phyloP scores from a whole-genome alignment of 2,797 vertebrate genomes.

The Microchirus variegatus region DNA sequence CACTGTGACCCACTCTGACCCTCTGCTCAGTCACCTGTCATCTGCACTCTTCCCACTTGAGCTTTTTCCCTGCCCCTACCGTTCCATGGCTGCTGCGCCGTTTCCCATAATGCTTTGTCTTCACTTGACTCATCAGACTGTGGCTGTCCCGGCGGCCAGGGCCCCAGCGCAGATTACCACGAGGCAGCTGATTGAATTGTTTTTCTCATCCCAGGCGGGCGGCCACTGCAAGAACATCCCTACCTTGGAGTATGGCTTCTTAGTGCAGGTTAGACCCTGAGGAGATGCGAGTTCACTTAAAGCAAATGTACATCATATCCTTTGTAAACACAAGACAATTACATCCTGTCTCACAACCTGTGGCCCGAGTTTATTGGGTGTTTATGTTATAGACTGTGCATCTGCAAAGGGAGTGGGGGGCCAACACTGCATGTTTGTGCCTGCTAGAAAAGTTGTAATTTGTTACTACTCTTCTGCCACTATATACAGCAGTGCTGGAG shows the following conservation, averaged over 20 bases:
- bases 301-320: neutral
- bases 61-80: slow-evolving; percentile 58
- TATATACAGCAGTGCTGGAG: slow-evolving; percentile 12
- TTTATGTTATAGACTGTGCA: neutral
- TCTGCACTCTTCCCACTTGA: slow-evolving; percentile 63
- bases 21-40: slow-evolving; percentile 48
- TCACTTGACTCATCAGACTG: slow-evolving; percentile 88
- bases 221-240: slow-evolving; percentile 99
- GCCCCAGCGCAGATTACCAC: slow-evolving; percentile 89
- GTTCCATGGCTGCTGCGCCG: slow-evolving; percentile 66
- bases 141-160: slow-evolving; percentile 87
- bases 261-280: slow-evolving; percentile 89
- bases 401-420: no score
- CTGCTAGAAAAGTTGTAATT: no score
- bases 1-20: slow-evolving; percentile 49
- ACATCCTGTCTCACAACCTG: no score
- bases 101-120: slow-evolving; percentile 88
- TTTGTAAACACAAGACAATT: no score
- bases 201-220: slow-evolving; percentile 91
- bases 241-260: slow-evolving; percentile 97
- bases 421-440: no score
- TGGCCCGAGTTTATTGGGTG: no score
- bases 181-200: slow-evolving; percentile 90
- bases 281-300: slow-evolving; percentile 11
- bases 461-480: neutral